phyloP scores from a whole-genome alignment of 2,888 invertebrate species.

The Callyntrura guangdongensis region DNA sequence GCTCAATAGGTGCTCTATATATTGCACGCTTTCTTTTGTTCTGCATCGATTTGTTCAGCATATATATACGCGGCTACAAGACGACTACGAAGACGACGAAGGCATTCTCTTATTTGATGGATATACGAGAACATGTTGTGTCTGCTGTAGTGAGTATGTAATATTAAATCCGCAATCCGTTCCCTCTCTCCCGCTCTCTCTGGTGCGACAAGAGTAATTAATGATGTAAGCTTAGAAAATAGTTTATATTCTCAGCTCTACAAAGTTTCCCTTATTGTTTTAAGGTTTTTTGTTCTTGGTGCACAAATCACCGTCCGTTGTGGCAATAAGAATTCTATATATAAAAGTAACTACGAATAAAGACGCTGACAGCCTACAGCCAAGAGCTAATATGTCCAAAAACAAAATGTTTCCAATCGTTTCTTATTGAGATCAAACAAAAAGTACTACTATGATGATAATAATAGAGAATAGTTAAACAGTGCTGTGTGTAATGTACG shows the following conservation, averaged over 20 bases:
- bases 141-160: not conserved
- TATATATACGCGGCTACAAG: constrained; percentile 17
- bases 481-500: not conserved
- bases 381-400: constrained; percentile 8
- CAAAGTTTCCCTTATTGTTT: constrained; percentile 28
- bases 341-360: not conserved
- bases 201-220: constrained; percentile 71
- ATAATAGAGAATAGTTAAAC: constrained; percentile 42
- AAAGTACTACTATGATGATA: constrained; percentile 46
- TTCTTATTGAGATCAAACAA: constrained; percentile 59
- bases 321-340: not conserved
- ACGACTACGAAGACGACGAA: constrained; percentile 49
- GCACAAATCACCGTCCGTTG: not conserved
- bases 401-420: constrained; percentile 45
- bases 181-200: not conserved
- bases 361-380: not conserved
- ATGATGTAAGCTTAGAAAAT: constrained; percentile 66
- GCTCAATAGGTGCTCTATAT: not conserved
- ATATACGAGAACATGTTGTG: constrained; percentile 49
- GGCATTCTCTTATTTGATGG: constrained; percentile 67
- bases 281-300: not conserved
- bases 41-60: not conserved
- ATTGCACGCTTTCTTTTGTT: not conserved
- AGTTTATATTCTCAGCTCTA: not conserved
- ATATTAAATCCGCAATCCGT: constrained; percentile 7